Conservation (phyloP, 2,113 vertebrate species). For the Strix aluco region DNA sequence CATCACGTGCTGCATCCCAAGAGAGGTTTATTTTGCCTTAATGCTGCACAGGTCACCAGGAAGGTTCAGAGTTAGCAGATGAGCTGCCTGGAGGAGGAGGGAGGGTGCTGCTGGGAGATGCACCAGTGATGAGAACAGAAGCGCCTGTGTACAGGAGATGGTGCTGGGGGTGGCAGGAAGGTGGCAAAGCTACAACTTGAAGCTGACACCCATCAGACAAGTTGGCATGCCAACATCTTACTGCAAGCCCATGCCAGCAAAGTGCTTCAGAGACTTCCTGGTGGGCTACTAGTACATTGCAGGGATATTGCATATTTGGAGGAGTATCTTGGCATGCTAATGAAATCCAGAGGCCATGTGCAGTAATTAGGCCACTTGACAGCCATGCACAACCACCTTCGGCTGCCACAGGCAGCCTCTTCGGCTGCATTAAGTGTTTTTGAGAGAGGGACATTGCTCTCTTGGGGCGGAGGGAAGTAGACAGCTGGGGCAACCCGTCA, state of each 20-base stretch:
- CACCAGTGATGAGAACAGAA: background rate
- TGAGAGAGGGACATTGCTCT: background rate
- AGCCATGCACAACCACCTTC: background rate
- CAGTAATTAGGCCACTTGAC: background rate
- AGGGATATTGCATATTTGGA: background rate
- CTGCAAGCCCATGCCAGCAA: background rate
- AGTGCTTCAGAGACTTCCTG: background rate
- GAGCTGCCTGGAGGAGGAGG: background rate
- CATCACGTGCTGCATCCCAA: background rate
- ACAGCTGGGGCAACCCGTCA: fast-evolving
- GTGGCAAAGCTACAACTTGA: background rate
- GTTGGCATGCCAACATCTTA: background rate
- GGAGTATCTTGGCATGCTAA: background rate
- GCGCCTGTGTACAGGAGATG: background rate
- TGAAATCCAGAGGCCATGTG: background rate
- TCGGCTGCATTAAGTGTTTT: background rate
- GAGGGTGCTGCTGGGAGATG: background rate
- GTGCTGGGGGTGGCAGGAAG: background rate
- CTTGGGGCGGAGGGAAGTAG: background rate
- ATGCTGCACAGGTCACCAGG: fast-evolving
- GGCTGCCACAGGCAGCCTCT: background rate
- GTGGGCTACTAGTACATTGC: background rate
- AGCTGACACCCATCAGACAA: background rate
- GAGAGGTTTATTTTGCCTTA: background rate
- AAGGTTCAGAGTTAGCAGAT: background rate